These are phyloP conservation scores for Galago senegalensis DNA, from an alignment of 2,797 vertebrate species.

Conservation along the genomic window DNA sequence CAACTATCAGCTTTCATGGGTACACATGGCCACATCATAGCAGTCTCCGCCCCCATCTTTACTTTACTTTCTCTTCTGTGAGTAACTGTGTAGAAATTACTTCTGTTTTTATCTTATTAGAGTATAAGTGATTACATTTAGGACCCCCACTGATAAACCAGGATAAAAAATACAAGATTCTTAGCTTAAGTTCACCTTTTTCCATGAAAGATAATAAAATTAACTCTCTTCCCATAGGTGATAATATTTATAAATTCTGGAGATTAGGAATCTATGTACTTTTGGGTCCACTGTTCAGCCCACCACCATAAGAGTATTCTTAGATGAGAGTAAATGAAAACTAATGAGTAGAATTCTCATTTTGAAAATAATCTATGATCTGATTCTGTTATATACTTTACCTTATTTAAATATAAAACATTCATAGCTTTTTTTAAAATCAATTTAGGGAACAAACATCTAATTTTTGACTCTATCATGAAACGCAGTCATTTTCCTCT, in stretches of 20 bases:
- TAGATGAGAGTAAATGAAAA: background rate
- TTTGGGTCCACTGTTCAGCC: background rate
- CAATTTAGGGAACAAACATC: background rate
- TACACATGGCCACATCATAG: no score
- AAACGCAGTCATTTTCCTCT: background rate
- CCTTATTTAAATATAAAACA: background rate
- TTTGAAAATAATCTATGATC: background rate
- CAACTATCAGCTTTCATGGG: no score
- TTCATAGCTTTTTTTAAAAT: conserved; percentile 8
- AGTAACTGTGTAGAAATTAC: background rate
- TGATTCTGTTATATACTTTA: background rate
- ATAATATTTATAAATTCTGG: background rate
- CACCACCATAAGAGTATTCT: background rate
- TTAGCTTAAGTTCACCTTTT: background rate
- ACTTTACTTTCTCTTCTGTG: background rate
- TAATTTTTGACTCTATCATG: background rate
- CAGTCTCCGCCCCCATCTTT: background rate
- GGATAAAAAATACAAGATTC: background rate
- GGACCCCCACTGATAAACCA: background rate
- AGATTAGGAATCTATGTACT: background rate
- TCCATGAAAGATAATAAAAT: background rate
- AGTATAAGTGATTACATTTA: background rate
- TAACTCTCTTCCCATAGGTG: background rate
- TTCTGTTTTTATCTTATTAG: background rate
- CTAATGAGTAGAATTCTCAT: background rate